Percentiles rank a stretch among this genome's conserved stretches.
Conservation (phyloP, 1,140 invertebrate species). For the Micrasema minimum region DNA sequence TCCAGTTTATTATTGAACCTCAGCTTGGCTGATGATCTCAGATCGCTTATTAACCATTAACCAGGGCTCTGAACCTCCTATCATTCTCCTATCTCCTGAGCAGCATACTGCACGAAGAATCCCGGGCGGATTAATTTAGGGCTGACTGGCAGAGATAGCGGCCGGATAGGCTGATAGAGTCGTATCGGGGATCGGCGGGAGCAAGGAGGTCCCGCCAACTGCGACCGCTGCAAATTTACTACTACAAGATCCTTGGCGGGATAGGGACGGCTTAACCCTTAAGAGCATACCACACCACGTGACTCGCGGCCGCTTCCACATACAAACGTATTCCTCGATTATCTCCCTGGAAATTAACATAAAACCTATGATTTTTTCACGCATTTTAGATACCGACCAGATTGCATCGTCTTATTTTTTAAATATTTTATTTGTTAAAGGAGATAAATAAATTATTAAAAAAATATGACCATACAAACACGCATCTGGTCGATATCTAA, state of each 20-base stretch:
- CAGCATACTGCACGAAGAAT: constrained; percentile 7
- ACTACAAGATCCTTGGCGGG: constrained; percentile 34
- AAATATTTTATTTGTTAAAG: too few relatives aligned
- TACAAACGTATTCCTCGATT: not conserved
- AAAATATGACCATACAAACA: too few relatives aligned
- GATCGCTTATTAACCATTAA: not conserved
- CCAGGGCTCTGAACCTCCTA: not conserved
- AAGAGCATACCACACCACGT: too few relatives aligned
- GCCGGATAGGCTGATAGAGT: constrained; percentile 38
- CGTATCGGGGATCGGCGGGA: constrained; percentile 30
- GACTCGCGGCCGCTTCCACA: too few relatives aligned
- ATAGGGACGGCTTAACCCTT: constrained; percentile 35
- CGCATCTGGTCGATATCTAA: too few relatives aligned
- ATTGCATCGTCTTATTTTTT: too few relatives aligned
- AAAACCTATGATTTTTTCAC: too few relatives aligned
- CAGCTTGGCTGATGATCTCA: too few relatives aligned
- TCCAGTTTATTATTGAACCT: too few relatives aligned
- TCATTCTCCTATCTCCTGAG: constrained; percentile 6
- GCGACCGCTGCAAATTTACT: constrained; percentile 31
- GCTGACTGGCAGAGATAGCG: constrained; percentile 19
- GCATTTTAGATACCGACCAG: too few relatives aligned
- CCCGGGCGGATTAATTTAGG: constrained; percentile 28
- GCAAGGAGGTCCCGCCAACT: constrained; percentile 30
- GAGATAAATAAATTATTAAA: too few relatives aligned
- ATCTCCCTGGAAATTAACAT: not conserved